Evolutionary conservation across 2,888 invertebrate genomes (phyloP), one percentile per base, ranked within the genome.

Genomic region (Sphinx pinastri): DNA sequence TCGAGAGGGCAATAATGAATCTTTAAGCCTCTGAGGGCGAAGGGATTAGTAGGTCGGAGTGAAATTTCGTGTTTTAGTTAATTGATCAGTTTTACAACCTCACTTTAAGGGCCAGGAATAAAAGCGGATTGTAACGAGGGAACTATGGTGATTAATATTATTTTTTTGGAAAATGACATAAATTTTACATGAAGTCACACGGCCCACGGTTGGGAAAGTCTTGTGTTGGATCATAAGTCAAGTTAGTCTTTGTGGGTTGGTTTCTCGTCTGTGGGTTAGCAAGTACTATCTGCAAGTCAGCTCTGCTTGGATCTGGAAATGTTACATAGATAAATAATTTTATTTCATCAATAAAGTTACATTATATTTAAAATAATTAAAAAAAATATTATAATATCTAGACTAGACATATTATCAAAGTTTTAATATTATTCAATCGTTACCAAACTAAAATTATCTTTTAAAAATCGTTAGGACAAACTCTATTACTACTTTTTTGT

Each of bases 51-150:
- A 59, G 45, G 55, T 55, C 70, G 63, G 63, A 70, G 73, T 71
- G 70, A 68, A 47, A 31, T 55, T 51, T 51, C 70, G 71, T 73
- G 70, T 71, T 71, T 71, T 67, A 71, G 67, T 59, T 71, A 71
- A 71, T 71, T 71, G 71, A 71, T 71, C 63, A 63, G 55, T 67
- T 63, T 63, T 49, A 63, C 47, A 63, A 63, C 63, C 63, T 63
- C 63, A 63, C 47, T 49, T 49, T 63, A 63, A 63, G 63, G 49
- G 63, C 13, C 47, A 13, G 47, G 63, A 16, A 13, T 49, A 10
- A 47, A 19, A 63, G 63, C 63, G 63, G 63, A 63, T 63, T 63
- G 19, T 49, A 47, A 25, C 55, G 55, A 4, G 16, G 49, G 19
- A 49, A 63, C 49, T 63, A 5, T 3, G 60, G 16, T 60, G 4